Conservation (phyloP, 2,888 invertebrate species). For the Blastobasis adustella region DNA sequence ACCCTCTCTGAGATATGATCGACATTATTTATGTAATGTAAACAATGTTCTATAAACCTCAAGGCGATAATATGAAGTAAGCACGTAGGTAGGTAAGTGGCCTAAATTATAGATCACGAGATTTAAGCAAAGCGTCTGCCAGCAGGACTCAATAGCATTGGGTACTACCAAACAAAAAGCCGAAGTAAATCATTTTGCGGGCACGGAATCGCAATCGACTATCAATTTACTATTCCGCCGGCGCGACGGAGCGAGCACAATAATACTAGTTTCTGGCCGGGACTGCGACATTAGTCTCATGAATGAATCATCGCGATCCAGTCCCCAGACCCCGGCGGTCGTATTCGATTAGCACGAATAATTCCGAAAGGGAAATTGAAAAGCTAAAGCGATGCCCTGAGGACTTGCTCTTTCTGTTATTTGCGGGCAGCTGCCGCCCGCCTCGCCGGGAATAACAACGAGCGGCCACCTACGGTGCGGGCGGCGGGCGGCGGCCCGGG, state of each 20-base stretch:
- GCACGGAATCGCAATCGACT: constrained; percentile 6
- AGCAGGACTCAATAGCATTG: too few species aligned
- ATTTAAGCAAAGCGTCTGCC: too few species aligned
- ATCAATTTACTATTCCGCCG: constrained; percentile 8
- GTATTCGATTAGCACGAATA: constrained; percentile 73
- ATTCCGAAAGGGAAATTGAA: constrained; percentile 75
- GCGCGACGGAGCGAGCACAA: constrained; percentile 31
- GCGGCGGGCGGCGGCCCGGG: too few species aligned
- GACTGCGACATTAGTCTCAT: constrained; percentile 65
- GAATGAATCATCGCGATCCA: constrained; percentile 68
- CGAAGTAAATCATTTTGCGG: background rate
- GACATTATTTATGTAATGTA: too few species aligned
- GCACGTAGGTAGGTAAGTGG: too few species aligned
- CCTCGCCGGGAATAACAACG: constrained; percentile 57
- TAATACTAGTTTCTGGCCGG: constrained; percentile 54
- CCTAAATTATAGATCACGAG: too few species aligned
- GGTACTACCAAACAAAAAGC: too few species aligned
- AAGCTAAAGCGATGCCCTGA: constrained; percentile 71
- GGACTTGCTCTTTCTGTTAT: constrained; percentile 73
- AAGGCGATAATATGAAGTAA: too few species aligned
- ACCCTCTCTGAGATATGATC: too few species aligned
- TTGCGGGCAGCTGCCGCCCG: constrained; percentile 54
- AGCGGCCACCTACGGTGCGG: constrained; percentile 17
- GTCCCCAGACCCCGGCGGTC: constrained; percentile 54
- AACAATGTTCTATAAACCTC: too few species aligned